Evolutionary conservation across 2,797 vertebrate species (phyloP).

Genomic region (Fistularia tabacaria): DNA sequence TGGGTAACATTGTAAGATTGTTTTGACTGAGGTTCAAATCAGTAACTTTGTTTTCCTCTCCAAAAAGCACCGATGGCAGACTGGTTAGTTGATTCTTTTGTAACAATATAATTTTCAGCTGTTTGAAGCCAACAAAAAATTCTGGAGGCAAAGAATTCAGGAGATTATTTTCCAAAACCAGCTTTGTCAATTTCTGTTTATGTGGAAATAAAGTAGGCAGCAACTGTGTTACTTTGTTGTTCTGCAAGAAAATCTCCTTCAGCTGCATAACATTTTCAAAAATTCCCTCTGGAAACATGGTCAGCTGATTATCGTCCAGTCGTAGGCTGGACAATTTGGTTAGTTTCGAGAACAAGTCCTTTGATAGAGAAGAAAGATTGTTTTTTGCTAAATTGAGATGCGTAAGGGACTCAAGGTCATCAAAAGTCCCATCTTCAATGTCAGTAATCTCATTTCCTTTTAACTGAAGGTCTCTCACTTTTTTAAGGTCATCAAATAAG

Average conservation of each 20-base stretch:
- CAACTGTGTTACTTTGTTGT: conserved; percentile 69
- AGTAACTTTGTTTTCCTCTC: conserved; percentile 44
- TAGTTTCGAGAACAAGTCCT: conserved; percentile 68
- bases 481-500: conserved; percentile 69
- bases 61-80: conserved; percentile 72
- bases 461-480: conserved; percentile 59
- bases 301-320: conserved; percentile 77
- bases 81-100: conserved; percentile 62
- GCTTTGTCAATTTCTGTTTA: conserved; percentile 66
- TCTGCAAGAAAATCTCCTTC: conserved; percentile 64
- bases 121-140: conserved; percentile 72
- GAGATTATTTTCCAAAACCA: conserved; percentile 71
- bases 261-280: conserved; percentile 64
- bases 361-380: conserved; percentile 58
- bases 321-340: conserved; percentile 57
- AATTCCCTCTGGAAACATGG: conserved; percentile 65
- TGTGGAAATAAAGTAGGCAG: conserved; percentile 67
- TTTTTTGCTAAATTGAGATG: conserved; percentile 75
- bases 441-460: conserved; percentile 68
- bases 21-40: conserved; percentile 72
- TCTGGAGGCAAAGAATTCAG: conserved; percentile 64
- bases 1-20: conserved; percentile 70
- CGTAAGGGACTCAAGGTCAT: conserved; percentile 67
- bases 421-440: conserved; percentile 77
- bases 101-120: conserved; percentile 65